These are phyloP conservation scores for Scleropages formosus DNA, from an alignment of 2,797 vertebrate genomes.

Conservation along the genomic window DNA sequence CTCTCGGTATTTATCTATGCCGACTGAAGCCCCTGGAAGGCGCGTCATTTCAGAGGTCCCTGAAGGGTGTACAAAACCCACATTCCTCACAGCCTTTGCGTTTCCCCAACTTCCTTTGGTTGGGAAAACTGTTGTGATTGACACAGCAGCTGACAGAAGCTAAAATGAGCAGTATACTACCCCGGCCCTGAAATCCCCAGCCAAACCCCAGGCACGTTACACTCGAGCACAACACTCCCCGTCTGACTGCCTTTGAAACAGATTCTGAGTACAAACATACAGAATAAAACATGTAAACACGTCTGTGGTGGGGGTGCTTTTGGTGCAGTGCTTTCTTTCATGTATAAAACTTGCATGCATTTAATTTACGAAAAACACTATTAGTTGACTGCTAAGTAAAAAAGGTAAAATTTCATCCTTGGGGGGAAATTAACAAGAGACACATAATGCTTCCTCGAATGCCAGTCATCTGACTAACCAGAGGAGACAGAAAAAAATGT, in stretches of 20 bases:
- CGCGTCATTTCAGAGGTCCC: background rate
- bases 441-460: background rate
- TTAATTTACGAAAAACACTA: constrained; percentile 4
- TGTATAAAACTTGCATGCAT: background rate
- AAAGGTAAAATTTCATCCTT: background rate
- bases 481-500: too few relatives aligned
- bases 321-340: background rate
- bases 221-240: background rate
- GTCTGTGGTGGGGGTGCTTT: background rate
- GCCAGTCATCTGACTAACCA: background rate
- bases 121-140: constrained; percentile 3
- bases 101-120: background rate
- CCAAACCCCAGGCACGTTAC: background rate
- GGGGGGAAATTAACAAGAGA: background rate
- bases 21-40: constrained; percentile 5
- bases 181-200: background rate
- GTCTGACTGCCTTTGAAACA: constrained; percentile 15
- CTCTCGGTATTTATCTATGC: background rate
- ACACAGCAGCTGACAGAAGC: constrained; percentile 22
- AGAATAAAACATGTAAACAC: constrained; percentile 9
- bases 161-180: constrained; percentile 19
- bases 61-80: background rate
- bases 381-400: constrained; percentile 6
- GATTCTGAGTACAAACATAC: constrained; percentile 10
- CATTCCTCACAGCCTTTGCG: constrained; percentile 8